Percentiles rank a stretch among this genome's conserved stretches.
These are phyloP conservation scores for Plutella xylostella DNA, from an alignment of 2,888 invertebrate genomes.

Conservation along the genomic window DNA sequence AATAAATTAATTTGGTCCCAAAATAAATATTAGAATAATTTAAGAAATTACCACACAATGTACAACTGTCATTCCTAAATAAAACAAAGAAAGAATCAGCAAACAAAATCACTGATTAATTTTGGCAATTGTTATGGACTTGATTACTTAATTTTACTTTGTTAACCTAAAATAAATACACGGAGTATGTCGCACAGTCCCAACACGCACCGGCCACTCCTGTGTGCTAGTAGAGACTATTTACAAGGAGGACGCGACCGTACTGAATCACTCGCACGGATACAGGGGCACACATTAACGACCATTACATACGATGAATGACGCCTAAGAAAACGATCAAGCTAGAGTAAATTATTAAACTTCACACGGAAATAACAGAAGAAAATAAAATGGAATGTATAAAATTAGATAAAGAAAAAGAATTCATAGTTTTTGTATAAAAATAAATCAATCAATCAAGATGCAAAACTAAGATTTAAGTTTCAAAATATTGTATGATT, in stretches of 20 bases:
- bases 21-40: conserved; percentile 66
- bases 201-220: conserved; percentile 35
- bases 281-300: conserved; percentile 45
- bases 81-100: conserved; percentile 51
- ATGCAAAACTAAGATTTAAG: no score
- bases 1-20: conserved; percentile 71
- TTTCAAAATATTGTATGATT: no score
- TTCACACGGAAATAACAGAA: conserved; percentile 42
- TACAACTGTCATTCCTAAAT: no score
- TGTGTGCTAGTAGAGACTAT: conserved; percentile 43
- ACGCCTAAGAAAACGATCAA: conserved; percentile 56
- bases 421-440: no score
- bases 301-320: conserved; percentile 21
- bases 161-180: conserved; percentile 59
- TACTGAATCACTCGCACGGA: conserved; percentile 40
- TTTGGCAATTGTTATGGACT: conserved; percentile 65
- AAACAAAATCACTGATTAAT: conserved; percentile 63
- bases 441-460: no score
- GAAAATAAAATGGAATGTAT: conserved; percentile 46
- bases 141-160: conserved; percentile 48
- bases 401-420: conserved; percentile 17
- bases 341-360: conserved; percentile 45
- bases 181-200: conserved; percentile 44
- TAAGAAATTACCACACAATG: no score
- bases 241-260: conserved; percentile 41